Conservation (phyloP, 2,797 vertebrate species). For the Coccyzus lansbergi region DNA sequence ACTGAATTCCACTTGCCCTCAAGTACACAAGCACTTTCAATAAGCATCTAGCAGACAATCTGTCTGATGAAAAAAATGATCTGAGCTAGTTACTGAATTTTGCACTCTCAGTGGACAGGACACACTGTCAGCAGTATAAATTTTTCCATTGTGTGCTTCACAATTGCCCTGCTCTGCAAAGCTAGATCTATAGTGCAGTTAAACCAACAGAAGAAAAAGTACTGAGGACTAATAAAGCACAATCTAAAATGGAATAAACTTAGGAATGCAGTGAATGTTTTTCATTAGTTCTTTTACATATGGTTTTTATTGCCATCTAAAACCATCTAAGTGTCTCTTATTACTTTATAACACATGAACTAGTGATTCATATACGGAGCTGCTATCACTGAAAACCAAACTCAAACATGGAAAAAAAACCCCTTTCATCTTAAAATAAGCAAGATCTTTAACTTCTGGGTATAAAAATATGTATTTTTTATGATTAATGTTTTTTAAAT, state of each 20-base stretch:
- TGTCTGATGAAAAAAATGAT: background rate
- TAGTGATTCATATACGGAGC: background rate
- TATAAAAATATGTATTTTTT: background rate
- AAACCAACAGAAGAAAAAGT: slow-evolving; percentile 25
- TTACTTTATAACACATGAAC: slow-evolving; percentile 28
- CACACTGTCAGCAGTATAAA: background rate
- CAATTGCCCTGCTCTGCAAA: rapidly evolving
- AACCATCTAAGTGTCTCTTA: background rate
- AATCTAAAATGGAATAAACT: background rate
- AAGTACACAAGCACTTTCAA: background rate
- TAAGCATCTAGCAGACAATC: background rate
- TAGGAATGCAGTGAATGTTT: slow-evolving; percentile 22
- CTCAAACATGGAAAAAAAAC: background rate
- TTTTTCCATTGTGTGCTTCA: background rate
- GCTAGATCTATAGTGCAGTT: background rate
- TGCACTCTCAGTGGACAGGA: background rate
- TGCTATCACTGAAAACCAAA: slow-evolving; percentile 21
- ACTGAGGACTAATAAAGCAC: slow-evolving; percentile 29
- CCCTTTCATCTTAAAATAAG: slow-evolving; percentile 21
- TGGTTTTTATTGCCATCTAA: slow-evolving; percentile 33
- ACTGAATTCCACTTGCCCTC: background rate
- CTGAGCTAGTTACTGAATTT: background rate
- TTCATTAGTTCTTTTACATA: slow-evolving; percentile 55
- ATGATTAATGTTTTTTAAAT: slow-evolving; percentile 13
- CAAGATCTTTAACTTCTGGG: background rate